A percentile compares a stretch with the other conserved stretches of the same genome.
Evolutionary conservation across 2,888 invertebrate species (phyloP).

Genomic region (Geophilus truncorum): DNA sequence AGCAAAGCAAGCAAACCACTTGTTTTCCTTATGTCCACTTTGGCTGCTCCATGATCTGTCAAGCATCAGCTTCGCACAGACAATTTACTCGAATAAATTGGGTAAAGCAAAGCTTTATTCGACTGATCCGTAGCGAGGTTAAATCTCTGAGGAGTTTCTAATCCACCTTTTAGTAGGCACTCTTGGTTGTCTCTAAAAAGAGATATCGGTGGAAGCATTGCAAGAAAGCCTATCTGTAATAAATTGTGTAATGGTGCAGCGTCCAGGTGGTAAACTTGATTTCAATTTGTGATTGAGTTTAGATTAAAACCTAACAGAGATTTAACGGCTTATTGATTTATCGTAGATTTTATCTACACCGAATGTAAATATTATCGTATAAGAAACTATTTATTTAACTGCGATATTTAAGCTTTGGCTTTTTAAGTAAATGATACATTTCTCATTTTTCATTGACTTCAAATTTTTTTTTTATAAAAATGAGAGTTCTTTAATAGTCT

Average conservation of each 20-base stretch:
- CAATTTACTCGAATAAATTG: conserved; percentile 1
- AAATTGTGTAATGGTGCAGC: not conserved
- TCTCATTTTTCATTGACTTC: no score
- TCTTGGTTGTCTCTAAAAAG: not conserved
- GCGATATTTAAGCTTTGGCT: no score
- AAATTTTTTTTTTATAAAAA: no score
- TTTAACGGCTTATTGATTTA: no score
- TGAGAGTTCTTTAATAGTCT: no score
- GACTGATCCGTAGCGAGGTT: not conserved
- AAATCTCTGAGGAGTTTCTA: not conserved
- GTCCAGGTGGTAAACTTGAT: not conserved
- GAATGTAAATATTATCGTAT: no score
- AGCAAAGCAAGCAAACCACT: not conserved
- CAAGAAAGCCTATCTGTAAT: not conserved
- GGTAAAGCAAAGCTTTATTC: not conserved
- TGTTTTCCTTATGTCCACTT: conserved; percentile 22
- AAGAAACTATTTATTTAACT: no score
- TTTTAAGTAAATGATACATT: no score
- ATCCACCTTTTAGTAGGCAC: not conserved
- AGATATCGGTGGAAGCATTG: no score
- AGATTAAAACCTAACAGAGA: no score
- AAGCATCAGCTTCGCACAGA: not conserved
- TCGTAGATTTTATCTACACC: no score
- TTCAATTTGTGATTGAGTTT: not conserved
- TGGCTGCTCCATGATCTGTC: not conserved